These are phyloP conservation scores for Acrobasis suavella DNA, from an alignment of 2,888 invertebrate genomes.

Conservation along the genomic window DNA sequence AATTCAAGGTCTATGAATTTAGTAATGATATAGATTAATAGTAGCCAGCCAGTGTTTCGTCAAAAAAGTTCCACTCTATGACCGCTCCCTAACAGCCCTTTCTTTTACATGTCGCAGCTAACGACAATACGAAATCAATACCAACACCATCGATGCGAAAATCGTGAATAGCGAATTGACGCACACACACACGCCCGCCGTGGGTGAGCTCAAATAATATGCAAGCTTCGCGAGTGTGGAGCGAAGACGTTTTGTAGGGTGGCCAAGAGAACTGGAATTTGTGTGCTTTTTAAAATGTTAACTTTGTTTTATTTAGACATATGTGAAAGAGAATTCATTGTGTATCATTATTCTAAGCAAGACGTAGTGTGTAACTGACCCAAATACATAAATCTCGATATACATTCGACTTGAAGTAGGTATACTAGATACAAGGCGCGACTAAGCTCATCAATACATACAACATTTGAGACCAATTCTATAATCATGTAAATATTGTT, in stretches of 20 bases:
- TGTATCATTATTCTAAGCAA: neutral
- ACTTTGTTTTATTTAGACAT: too few species aligned
- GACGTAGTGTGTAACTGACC: too few species aligned
- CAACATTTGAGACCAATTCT: too few species aligned
- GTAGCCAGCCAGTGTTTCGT: conserved; percentile 29
- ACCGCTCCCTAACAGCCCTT: conserved; percentile 68
- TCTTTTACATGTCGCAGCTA: conserved; percentile 80
- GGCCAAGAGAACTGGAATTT: conserved; percentile 42
- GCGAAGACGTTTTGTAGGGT: conserved; percentile 66
- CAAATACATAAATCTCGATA: too few species aligned
- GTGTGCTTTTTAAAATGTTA: neutral
- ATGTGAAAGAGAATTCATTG: neutral
- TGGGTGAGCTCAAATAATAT: conserved; percentile 72
- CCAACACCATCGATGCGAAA: conserved; percentile 81
- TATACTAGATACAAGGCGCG: too few species aligned
- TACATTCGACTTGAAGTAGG: too few species aligned
- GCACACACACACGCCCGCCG: conserved; percentile 52
- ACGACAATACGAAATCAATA: conserved; percentile 83
- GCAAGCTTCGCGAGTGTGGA: conserved; percentile 71
- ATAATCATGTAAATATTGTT: too few species aligned
- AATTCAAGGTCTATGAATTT: too few species aligned
- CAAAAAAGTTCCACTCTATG: conserved; percentile 37
- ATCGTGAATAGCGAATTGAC: conserved; percentile 73
- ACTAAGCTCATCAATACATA: too few species aligned
- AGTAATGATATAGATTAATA: too few species aligned